Base-by-base conservation (phyloP, 2,888 invertebrate species). In the Halictus ligatus region DNA sequence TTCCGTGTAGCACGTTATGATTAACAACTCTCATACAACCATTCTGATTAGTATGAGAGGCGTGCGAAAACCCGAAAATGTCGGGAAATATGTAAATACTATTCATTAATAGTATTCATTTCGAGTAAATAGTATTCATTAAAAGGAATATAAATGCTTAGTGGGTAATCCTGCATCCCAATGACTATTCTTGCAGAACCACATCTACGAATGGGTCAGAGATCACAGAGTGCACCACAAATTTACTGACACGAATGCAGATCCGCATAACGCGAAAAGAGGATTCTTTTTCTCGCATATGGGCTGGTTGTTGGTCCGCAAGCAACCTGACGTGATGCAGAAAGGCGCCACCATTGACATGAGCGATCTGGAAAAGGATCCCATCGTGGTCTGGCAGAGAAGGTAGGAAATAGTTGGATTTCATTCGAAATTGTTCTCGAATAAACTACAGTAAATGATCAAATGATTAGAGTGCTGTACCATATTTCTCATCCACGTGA, bases 251-350 rank as follows among this genome's bases (percentile, higher is more conserved):
- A 98, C 98, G 0, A 97, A 98, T 93, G 98, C 98, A 0, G 98
- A 99, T 95, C 99, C 98, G 0, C 98, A 99, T 95, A 98, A 98
- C 93, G 97, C 98, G 0, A 96, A 96, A 58, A 96, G 98, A 85
- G 99, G 99, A 0, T 99, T 99, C 96, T 99, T 99, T 96, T 99
- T 99, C 95, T 97, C 98, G 0, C 99, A 99, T 95, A 98, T 99
- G 94, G 99, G 99, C 35, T 99, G 99, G 99, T 96, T 99, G 89
- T 96, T 99, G 96, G 95, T 97, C 76, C 97, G 97, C 87, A 99
- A 99, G 94, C 99, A 99, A 94, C 98, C 97, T 67, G 98, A 98
- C 86, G 98, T 99, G n/a, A 97, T 97, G 89, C 96, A 95, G 60
- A 98, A 98, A 94, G 99, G 99, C 64, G 97, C 97, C 87, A 96